These are phyloP conservation scores for Plectropomus leopardus DNA, from an alignment of 2,113 vertebrate species.

Conservation along the genomic window DNA sequence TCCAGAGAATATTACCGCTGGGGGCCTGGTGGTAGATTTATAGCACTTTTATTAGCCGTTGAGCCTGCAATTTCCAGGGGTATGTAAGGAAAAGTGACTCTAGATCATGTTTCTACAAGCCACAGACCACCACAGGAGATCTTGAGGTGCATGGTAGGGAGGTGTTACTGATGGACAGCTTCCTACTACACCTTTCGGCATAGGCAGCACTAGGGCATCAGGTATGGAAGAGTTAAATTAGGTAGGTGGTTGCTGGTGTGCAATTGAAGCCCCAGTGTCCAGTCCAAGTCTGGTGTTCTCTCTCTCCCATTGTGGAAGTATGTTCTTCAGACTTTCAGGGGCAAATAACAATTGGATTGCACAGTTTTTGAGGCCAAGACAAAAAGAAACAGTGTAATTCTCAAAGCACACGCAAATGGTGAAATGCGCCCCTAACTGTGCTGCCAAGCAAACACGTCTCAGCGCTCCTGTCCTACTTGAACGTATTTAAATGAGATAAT, in stretches of 20 bases:
- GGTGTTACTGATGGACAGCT: background rate
- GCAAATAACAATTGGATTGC: too few species aligned
- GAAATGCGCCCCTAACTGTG: background rate
- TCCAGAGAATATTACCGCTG: conserved; percentile 16
- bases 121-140: background rate
- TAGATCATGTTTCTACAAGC: background rate
- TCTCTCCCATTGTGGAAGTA: conserved; percentile 26
- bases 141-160: background rate
- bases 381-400: too few species aligned
- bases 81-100: conserved; percentile 7
- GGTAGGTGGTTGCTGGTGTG: too few species aligned
- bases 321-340: conserved; percentile 36
- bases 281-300: too few species aligned
- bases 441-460: background rate
- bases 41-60: conserved; percentile 4
- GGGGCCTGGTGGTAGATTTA: conserved; percentile 8
- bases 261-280: too few species aligned
- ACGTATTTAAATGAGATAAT: background rate
- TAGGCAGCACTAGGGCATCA: too few species aligned
- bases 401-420: too few species aligned
- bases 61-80: conserved; percentile 7
- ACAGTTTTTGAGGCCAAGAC: too few species aligned
- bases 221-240: too few species aligned
- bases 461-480: background rate
- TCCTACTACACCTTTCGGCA: background rate